phyloP scores from a whole-genome alignment of 1,140 invertebrate species.

The Polypedilum vanderplanki region DNA sequence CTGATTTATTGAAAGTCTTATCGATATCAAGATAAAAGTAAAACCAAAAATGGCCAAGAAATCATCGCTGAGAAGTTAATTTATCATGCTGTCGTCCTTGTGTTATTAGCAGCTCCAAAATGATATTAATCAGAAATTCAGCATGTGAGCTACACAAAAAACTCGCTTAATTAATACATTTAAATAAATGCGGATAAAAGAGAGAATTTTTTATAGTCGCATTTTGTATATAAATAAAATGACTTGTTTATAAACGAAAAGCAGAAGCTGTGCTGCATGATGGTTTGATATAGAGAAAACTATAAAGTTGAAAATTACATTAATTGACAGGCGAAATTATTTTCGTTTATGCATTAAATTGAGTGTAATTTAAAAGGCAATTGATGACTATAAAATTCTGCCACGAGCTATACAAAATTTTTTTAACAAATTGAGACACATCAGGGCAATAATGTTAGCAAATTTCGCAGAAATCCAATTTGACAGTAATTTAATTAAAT shows the following conservation, averaged over 20 bases:
- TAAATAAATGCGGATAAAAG: constrained; percentile 6
- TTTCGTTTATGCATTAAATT: constrained; percentile 16
- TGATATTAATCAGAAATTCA: constrained; percentile 6
- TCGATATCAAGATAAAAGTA: no score
- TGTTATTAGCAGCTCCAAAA: constrained; percentile 3
- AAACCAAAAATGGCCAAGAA: no score
- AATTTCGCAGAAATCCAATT: not conserved
- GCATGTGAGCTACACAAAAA: not conserved
- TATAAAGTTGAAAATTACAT: constrained; percentile 19
- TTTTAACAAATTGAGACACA: not conserved
- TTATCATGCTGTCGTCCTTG: not conserved
- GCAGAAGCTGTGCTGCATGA: no score
- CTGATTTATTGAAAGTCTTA: no score
- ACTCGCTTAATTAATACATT: constrained; percentile 19
- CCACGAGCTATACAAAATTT: not conserved
- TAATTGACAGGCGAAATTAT: constrained; percentile 25
- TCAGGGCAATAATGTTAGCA: not conserved
- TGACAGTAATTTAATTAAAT: not conserved
- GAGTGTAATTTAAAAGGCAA: constrained; percentile 12
- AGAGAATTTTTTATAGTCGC: not conserved
- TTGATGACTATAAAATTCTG: no score
- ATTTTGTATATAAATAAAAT: no score
- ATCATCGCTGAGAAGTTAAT: no score
- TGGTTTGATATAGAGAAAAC: no score
- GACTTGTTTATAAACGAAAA: no score